phyloP scores from a whole-genome alignment of 53 echinoderm and acorn worm genomes.

The Paracentrotus lividus region DNA sequence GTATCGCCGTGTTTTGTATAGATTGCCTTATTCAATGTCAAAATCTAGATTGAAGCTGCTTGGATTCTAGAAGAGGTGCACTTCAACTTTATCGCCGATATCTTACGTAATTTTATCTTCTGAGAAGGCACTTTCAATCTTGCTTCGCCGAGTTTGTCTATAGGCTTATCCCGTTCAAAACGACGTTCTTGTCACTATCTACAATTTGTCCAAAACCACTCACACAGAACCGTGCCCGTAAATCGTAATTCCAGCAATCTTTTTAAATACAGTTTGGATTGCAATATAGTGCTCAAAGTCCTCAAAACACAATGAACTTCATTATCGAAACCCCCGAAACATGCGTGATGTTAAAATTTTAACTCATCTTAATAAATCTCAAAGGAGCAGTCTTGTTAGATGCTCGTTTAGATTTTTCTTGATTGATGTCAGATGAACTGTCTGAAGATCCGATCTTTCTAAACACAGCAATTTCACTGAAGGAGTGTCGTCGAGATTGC shows the following conservation, averaged over 20 bases:
- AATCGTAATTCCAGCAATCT: background rate
- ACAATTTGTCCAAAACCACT: background rate
- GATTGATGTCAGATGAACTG: background rate
- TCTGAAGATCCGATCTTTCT: background rate
- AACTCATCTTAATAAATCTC: background rate
- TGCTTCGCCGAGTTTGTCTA: background rate
- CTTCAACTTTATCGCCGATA: constrained; percentile 7
- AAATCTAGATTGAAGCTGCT: background rate
- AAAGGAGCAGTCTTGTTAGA: no score
- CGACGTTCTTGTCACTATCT: background rate
- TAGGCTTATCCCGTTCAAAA: background rate
- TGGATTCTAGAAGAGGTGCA: background rate
- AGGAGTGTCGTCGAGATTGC: no score
- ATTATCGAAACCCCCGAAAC: background rate
- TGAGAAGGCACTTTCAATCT: constrained; percentile 4
- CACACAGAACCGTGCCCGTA: no score
- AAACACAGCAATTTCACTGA: background rate
- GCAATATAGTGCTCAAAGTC: background rate
- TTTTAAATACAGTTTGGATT: background rate
- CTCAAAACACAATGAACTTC: background rate
- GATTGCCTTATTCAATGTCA: constrained; percentile 36
- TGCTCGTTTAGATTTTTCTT: background rate
- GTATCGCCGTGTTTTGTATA: background rate
- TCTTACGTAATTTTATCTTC: constrained; percentile 22
- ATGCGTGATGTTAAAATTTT: background rate